Conservation (phyloP, 2,113 vertebrate genomes). For the Malaclemys terrapin region DNA sequence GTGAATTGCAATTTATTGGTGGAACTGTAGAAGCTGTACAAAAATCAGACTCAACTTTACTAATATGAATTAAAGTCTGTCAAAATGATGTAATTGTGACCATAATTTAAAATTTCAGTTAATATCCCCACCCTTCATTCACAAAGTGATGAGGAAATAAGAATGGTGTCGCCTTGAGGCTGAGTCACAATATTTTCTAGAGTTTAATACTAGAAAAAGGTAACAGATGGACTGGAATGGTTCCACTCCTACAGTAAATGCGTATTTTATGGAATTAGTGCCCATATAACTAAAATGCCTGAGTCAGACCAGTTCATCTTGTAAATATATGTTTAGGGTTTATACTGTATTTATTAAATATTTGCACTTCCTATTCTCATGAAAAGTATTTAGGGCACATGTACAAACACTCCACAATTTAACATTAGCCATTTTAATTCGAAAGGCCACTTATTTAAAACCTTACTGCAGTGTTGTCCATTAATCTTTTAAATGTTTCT, state of each 20-base stretch:
- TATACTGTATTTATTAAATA: slow-evolving; percentile 59
- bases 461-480: not conserved
- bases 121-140: not conserved
- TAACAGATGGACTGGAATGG: not conserved
- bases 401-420: not conserved
- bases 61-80: not conserved
- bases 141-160: not conserved
- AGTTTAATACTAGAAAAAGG: not conserved
- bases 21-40: not conserved
- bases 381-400: not conserved
- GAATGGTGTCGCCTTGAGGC: not conserved
- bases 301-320: not conserved
- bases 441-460: not conserved
- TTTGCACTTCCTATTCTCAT: slow-evolving; percentile 53
- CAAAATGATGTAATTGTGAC: not conserved
- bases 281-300: slow-evolving; percentile 34
- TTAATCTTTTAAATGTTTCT: not conserved
- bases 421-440: slow-evolving; percentile 22
- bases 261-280: not conserved
- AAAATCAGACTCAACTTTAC: not conserved
- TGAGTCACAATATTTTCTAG: not conserved
- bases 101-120: not conserved
- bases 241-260: slow-evolving; percentile 37
- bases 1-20: not conserved
- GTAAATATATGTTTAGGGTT: slow-evolving; percentile 48